Evolutionary conservation across 2,113 vertebrate species (phyloP).

Genomic region (Paradisaea rubra): DNA sequence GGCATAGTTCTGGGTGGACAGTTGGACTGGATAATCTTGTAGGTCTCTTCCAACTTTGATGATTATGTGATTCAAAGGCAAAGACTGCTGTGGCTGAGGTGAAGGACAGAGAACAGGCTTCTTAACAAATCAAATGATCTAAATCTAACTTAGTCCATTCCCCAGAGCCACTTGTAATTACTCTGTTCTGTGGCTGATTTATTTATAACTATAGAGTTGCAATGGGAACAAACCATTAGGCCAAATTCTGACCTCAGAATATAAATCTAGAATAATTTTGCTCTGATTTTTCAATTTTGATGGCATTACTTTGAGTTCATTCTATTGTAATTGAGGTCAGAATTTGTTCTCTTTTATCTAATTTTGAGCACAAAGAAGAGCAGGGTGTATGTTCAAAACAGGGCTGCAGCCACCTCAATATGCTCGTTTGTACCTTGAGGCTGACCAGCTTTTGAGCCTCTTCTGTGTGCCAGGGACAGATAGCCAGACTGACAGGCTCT

Average conservation of each 20-base stretch:
- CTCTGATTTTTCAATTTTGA: not conserved
- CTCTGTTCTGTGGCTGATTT: not conserved
- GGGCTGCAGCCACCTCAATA: not conserved
- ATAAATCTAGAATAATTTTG: not conserved
- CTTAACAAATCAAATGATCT: conserved; percentile 15
- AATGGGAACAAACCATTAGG: conserved; percentile 23
- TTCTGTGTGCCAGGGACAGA: not conserved
- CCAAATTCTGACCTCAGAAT: not conserved
- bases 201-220: not conserved
- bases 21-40: not conserved
- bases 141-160: not conserved
- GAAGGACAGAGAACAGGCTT: not conserved
- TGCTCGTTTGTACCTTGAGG: not conserved
- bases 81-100: not conserved
- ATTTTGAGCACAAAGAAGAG: not conserved
- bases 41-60: not conserved
- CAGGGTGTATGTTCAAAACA: not conserved
- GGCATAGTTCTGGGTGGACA: not conserved
- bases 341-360: not conserved
- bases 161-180: not conserved
- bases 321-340: not conserved
- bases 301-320: not conserved
- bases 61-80: not conserved
- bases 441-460: not conserved
- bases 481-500: not conserved